phyloP scores from a whole-genome alignment of 2,113 vertebrate species.

The Halcyon malimbica region DNA sequence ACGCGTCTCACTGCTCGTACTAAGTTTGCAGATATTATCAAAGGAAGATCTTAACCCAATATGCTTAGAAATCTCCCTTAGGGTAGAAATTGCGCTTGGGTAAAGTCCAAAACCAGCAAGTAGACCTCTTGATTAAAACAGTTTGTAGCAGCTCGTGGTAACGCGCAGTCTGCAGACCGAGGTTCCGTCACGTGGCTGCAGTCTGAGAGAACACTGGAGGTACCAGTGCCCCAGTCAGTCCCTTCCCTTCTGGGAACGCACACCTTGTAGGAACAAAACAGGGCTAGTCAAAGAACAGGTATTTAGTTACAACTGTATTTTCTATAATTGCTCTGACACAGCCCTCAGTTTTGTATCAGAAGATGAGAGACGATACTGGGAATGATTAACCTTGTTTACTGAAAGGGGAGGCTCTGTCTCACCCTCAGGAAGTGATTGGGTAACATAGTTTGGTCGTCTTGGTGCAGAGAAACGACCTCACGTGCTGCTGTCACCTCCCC shows the following conservation, averaged over 20 bases:
- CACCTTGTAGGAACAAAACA: neutral
- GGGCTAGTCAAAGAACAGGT: neutral
- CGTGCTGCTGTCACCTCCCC: neutral
- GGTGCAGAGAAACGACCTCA: neutral
- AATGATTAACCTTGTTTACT: neutral
- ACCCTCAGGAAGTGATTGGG: slow-evolving; percentile 26
- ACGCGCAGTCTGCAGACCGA: neutral
- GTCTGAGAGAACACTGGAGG: neutral
- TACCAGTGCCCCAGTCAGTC: neutral
- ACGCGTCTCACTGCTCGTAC: neutral
- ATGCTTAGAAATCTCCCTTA: neutral
- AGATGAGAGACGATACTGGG: neutral
- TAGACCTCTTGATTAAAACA: neutral
- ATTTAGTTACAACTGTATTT: neutral
- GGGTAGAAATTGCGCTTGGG: neutral
- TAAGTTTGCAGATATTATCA: neutral
- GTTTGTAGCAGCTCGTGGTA: neutral
- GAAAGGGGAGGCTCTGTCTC: neutral
- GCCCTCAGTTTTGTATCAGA: neutral
- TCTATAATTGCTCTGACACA: neutral
- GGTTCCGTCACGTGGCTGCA: neutral
- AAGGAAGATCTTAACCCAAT: neutral
- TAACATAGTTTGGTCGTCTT: neutral
- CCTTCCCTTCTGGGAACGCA: neutral
- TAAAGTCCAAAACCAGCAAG: neutral